Evolutionary conservation across 2,888 invertebrate genomes (phyloP), one percentile per base, ranked within the genome.

Genomic region (Eustalomyia histrio): DNA sequence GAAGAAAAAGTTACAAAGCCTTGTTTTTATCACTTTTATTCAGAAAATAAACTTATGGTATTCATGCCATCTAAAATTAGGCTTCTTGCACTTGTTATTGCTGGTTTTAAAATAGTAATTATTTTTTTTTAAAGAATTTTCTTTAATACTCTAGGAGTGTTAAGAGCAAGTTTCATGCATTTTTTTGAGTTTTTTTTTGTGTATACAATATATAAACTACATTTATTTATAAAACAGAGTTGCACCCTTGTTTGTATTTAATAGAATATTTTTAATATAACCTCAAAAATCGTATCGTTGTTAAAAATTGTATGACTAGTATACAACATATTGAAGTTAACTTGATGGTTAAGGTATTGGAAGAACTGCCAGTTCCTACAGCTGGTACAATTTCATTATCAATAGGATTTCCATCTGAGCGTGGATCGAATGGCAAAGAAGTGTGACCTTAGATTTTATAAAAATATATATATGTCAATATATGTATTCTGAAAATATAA

Each of bases 341-440:
- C 71, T 53, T 78, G 39, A 74, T 79, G 81, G 83, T 47, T 78
- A 74, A 33, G 61, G 67, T 67, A 33, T 71, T 78, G 65, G 83
- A 71, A 57, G 82, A 71, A 57, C 35, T 79, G 39, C 67, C 67
- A 68, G 67, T 53, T 72, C 53, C 72, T 47, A 65, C 74, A 18
- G 83, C 83, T 57, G 83, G 75, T 80, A 83, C 84, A 53, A 84
- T 83, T 21, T 83, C 83, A 53, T 84, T 83, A 71, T 84, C 84
- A 64, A 82, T 50, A 16, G 81, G 61, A 83, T 85, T 69, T 82
- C 76, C 76, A 85, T 85, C 76, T 84, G 86, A 69, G 83, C 86
- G 69, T 14, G 87, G 85, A 55, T 88, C 85, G 76, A 86, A 85
- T 39, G 86, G 83, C 17, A 87, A 76, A 17, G 85, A 80, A 18